Conservation (phyloP, 2,113 vertebrate species). For the Phalacrocorax aristotelis region DNA sequence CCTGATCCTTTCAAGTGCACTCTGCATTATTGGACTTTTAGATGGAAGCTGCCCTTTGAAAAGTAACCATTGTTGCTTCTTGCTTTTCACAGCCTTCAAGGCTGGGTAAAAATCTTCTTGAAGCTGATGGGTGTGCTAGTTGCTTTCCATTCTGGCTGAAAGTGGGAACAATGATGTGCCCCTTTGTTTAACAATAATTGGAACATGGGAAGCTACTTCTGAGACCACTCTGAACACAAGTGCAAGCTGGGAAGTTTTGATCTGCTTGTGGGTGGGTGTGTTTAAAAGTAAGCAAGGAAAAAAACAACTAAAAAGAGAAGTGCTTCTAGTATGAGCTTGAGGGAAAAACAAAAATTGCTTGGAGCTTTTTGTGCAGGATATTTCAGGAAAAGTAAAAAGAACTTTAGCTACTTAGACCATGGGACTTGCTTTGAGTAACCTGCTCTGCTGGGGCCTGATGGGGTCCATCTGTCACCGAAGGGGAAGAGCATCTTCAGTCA, state of each 20-base stretch:
- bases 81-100: conserved; percentile 20
- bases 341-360: background rate
- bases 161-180: background rate
- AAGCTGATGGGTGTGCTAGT: background rate
- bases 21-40: conserved; percentile 42
- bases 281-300: background rate
- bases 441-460: background rate
- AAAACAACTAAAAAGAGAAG: background rate
- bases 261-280: background rate
- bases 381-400: background rate
- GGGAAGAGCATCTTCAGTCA: background rate
- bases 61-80: conserved; percentile 46
- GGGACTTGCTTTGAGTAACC: background rate
- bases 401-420: background rate
- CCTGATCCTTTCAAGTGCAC: conserved; percentile 43
- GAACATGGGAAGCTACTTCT: conserved; percentile 15
- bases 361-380: background rate
- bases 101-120: conserved; percentile 33
- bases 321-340: background rate
- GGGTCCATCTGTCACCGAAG: background rate
- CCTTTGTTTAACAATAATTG: conserved; percentile 47
- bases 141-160: conserved; percentile 17
- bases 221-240: background rate
- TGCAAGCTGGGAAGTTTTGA: background rate
- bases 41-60: conserved; percentile 34